Base-by-base conservation (phyloP, 2,797 vertebrate species). In the Mallotus villosus region DNA sequence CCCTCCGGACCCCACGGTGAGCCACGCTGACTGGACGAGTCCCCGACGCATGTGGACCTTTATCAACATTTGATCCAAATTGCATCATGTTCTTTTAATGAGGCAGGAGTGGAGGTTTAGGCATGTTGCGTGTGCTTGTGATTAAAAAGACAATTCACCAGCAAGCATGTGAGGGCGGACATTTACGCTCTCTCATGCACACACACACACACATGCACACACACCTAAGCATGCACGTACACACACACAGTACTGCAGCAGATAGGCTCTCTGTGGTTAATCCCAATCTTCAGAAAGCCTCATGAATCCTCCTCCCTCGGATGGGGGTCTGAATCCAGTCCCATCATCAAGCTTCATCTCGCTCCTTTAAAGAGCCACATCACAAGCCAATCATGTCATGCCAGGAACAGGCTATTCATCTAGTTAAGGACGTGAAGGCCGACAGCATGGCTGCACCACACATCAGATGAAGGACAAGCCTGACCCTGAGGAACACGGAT, bases 71-170 rank as follows among this genome's bases (percentile, higher is more conserved):
- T 87, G 85, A 89, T 88, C 83, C 78, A 85, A 84, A 87, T 84
- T 88, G 82, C 82, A 85, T 89, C 86, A 86, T 88, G 83, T 88
- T 90, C 81, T 84, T 89, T 90, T 86, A 91, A 91, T 91, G 87
- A 83, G 85, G 76, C 74, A 82, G 76, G 80, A 68, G 73, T 87
- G 83, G 60, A 65, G 77, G 81, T 84, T 12, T 53, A 41, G 80
- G 77, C 12, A 59, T 63, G 73, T 79, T 63, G 73, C 76, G 72
- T 81, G 81, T 75, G 60, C 53, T 46, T 11, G 76, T 14, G 64
- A 79, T 65, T 80, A 78, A 51, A 79, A 70, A 74, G 75, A 78
- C 76, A 68, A 72, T 46, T 19, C 65, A 75, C 60, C 57, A 73
- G 63, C 17, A 58, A 57, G 32, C 60, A 29, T n/a, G 64, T 53